phyloP scores from a whole-genome alignment of 2,797 vertebrate genomes.

The Pteronotus mesoamericanus region DNA sequence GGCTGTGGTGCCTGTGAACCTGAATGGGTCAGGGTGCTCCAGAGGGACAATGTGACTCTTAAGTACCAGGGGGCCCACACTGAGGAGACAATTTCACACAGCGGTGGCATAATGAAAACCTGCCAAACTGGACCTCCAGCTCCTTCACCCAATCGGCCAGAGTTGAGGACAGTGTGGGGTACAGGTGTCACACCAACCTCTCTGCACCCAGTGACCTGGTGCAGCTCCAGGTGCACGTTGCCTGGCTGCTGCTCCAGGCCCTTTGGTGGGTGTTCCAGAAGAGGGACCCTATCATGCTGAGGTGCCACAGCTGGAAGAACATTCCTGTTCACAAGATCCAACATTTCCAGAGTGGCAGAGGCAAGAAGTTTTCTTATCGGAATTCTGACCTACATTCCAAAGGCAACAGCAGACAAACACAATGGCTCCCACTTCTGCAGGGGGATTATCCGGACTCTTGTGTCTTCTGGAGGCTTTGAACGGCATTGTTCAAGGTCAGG shows the following conservation, averaged over 20 bases:
- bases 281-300: constrained; percentile 21
- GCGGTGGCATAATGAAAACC: constrained; percentile 39
- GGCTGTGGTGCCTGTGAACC: constrained; percentile 45
- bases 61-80: background rate
- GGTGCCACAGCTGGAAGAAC: constrained; percentile 62
- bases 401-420: background rate
- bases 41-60: background rate
- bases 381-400: background rate
- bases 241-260: constrained; percentile 50
- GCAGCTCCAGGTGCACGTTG: background rate
- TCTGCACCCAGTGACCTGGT: background rate
- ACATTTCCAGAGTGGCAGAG: constrained; percentile 28
- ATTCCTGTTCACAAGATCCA: accelerated
- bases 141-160: background rate
- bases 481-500: constrained; percentile 15
- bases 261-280: background rate
- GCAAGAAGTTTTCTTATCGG: background rate
- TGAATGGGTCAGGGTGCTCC: background rate
- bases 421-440: constrained; percentile 66
- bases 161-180: background rate
- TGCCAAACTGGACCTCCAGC: background rate
- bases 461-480: background rate
- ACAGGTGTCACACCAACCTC: constrained; percentile 5
- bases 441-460: background rate
- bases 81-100: background rate